phyloP scores from a whole-genome alignment of 2,888 invertebrate species.

The Neoscelio sp. region DNA sequence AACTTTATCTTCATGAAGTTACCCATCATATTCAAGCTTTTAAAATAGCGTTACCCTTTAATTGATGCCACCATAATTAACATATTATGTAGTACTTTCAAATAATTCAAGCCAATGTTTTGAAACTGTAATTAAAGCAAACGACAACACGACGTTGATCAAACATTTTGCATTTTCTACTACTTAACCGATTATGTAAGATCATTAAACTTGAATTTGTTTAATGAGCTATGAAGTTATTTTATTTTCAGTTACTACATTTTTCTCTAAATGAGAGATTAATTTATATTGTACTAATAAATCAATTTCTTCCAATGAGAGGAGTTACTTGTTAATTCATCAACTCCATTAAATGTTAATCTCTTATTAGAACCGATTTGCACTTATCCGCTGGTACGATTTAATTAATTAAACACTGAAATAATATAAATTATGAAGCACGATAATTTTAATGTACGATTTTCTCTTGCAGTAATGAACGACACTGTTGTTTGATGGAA shows the following conservation, averaged over 20 bases:
- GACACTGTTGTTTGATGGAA: neutral
- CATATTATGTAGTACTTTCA: too few species aligned
- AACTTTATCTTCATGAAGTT: too few species aligned
- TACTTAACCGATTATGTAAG: constrained; percentile 5
- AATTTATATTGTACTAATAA: too few species aligned
- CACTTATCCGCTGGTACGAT: too few species aligned
- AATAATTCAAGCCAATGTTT: neutral
- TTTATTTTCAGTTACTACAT: neutral
- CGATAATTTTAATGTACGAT: neutral
- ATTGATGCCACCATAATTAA: too few species aligned
- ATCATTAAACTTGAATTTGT: neutral
- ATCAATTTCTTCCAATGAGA: too few species aligned
- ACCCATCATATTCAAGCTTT: too few species aligned
- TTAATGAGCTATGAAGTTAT: neutral
- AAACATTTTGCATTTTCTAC: constrained; percentile 6
- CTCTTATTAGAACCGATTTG: neutral
- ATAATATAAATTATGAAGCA: too few species aligned
- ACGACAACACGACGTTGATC: constrained; percentile 5
- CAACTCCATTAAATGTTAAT: neutral
- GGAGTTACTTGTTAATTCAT: neutral
- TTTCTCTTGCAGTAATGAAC: neutral
- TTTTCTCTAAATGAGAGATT: neutral
- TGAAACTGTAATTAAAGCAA: neutral
- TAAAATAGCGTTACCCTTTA: too few species aligned
- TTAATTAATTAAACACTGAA: too few species aligned